Percentiles rank a stretch among this genome's conserved stretches.
Conservation (phyloP, 2,113 vertebrate genomes). For the Synodontis membranacea region DNA sequence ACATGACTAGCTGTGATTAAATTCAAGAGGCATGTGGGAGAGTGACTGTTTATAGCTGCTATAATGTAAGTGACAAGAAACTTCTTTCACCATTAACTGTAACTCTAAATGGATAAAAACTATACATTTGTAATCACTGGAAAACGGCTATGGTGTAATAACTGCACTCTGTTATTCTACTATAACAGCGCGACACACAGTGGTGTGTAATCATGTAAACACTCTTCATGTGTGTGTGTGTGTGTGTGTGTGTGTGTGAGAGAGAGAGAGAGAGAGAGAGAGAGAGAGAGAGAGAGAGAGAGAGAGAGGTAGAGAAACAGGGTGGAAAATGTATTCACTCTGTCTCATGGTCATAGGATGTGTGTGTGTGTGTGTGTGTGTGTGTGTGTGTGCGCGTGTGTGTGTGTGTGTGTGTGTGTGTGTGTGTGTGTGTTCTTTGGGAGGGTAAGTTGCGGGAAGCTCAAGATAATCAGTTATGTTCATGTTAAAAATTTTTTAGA, state of each 20-base stretch:
- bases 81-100: neutral
- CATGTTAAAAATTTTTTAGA: neutral
- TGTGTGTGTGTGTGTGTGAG: neutral
- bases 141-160: neutral
- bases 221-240: neutral
- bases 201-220: neutral
- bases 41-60: neutral
- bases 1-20: too few relatives aligned
- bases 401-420: neutral
- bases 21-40: too few relatives aligned
- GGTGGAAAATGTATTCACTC: neutral
- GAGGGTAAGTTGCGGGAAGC: neutral
- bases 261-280: slow-evolving; percentile 45
- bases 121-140: neutral
- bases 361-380: neutral
- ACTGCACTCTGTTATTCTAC: neutral
- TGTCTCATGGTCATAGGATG: neutral
- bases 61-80: neutral
- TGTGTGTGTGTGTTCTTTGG: neutral
- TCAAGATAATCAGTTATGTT: neutral
- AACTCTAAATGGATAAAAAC: neutral
- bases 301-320: slow-evolving; percentile 46
- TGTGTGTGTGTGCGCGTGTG: neutral
- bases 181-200: neutral
- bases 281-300: slow-evolving; percentile 49